Percentiles rank a stretch among this genome's conserved stretches.
Evolutionary conservation across 2,113 vertebrate genomes (phyloP).

Genomic region (Antechinus stuartii): DNA sequence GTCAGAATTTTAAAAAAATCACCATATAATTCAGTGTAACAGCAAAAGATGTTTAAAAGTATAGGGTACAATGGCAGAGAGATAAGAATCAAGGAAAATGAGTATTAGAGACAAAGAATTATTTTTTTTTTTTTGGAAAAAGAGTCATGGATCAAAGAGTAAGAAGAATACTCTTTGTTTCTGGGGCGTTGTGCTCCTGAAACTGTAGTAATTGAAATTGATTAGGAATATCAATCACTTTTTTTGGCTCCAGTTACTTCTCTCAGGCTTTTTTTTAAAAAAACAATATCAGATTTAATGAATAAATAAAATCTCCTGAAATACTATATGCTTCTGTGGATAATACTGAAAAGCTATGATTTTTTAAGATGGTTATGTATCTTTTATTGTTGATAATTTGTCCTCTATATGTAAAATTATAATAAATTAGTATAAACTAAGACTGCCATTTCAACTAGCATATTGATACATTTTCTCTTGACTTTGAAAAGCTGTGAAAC

Average conservation of each 20-base stretch:
- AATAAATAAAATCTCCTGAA: slow-evolving; percentile 40
- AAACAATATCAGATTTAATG: slow-evolving; percentile 5
- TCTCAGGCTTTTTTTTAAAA: slow-evolving; percentile 40
- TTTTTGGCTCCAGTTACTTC: slow-evolving; percentile 11
- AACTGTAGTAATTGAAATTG: slow-evolving; percentile 51
- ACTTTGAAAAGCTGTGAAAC: background rate
- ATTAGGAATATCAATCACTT: slow-evolving; percentile 54
- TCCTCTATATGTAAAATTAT: slow-evolving; percentile 28
- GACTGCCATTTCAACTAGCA: background rate
- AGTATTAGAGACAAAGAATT: slow-evolving; percentile 19
- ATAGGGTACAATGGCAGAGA: slow-evolving; percentile 19
- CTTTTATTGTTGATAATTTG: background rate
- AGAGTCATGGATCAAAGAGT: slow-evolving; percentile 64
- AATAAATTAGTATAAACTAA: background rate
- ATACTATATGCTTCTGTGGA: background rate
- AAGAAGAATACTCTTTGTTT: slow-evolving; percentile 75
- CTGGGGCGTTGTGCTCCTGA: slow-evolving; percentile 52
- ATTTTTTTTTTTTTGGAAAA: slow-evolving; percentile 27
- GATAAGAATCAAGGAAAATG: slow-evolving; percentile 71
- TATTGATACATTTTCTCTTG: background rate
- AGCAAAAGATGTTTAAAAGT: slow-evolving; percentile 52
- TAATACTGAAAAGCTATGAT: background rate
- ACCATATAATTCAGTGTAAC: slow-evolving; percentile 13
- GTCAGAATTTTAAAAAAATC: slow-evolving; percentile 33
- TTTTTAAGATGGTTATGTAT: slow-evolving; percentile 11